These are phyloP conservation scores for Plagodis pulveraria DNA, from an alignment of 2,888 invertebrate genomes.

Conservation along the genomic window DNA sequence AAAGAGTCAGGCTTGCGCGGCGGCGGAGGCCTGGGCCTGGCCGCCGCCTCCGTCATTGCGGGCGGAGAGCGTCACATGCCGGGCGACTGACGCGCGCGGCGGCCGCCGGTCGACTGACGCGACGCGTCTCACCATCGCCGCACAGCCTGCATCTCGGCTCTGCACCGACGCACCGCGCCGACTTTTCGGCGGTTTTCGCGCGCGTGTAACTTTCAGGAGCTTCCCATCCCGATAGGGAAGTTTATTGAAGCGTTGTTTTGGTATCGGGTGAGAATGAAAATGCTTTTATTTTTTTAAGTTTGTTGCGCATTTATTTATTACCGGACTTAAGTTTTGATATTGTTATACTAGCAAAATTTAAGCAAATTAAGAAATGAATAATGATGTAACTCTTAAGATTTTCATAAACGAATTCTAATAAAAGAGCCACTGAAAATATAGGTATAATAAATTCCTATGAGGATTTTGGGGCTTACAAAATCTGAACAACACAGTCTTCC, in stretches of 20 bases:
- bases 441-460: too few species aligned
- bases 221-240: slow-evolving; percentile 14
- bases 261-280: slow-evolving; percentile 4
- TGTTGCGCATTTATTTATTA: too few species aligned
- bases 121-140: slow-evolving; percentile 54
- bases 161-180: slow-evolving; percentile 51
- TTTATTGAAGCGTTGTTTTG: slow-evolving; percentile 24
- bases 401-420: too few species aligned
- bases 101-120: slow-evolving; percentile 60
- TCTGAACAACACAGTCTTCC: neutral
- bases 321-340: too few species aligned
- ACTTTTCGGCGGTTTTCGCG: slow-evolving; percentile 10
- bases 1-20: slow-evolving; percentile 79
- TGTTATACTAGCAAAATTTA: too few species aligned
- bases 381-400: too few species aligned
- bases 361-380: too few species aligned
- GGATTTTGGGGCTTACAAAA: too few species aligned
- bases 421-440: too few species aligned
- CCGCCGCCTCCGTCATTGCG: slow-evolving; percentile 79
- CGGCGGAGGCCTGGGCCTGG: slow-evolving; percentile 80
- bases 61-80: slow-evolving; percentile 64
- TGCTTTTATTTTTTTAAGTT: too few species aligned
- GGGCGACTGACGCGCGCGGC: slow-evolving; percentile 72
- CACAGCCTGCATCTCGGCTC: slow-evolving; percentile 43
- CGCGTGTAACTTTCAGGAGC: slow-evolving; percentile 17